A percentile compares a stretch with the other conserved stretches of the same genome.
phyloP scores from a whole-genome alignment of 2,113 vertebrate species.

The Strix uralensis region DNA sequence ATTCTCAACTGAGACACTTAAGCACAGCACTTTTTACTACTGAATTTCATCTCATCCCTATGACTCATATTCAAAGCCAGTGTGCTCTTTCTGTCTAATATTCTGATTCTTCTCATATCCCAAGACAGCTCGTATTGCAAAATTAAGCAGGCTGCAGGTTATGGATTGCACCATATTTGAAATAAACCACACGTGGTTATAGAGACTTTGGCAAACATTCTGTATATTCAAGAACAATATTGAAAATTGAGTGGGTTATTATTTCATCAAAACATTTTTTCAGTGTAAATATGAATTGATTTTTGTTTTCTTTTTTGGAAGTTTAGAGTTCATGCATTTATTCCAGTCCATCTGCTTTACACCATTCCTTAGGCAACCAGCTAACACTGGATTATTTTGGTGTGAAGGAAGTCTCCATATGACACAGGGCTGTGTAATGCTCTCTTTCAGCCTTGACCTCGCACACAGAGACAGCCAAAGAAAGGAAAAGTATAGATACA shows the following conservation, averaged over 20 bases:
- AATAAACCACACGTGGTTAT: neutral
- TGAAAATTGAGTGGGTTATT: neutral
- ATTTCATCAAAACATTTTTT: neutral
- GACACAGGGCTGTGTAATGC: neutral
- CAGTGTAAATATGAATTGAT: neutral
- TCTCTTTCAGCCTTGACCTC: neutral
- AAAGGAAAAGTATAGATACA: neutral
- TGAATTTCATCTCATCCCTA: neutral
- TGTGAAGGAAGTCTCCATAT: neutral
- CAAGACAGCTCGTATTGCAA: neutral
- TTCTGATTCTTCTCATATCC: neutral
- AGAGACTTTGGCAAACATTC: neutral
- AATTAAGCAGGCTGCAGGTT: conserved; percentile 11
- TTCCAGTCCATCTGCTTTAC: neutral
- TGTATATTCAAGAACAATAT: neutral
- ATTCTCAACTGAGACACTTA: neutral
- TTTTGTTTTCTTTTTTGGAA: neutral
- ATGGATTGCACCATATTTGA: neutral
- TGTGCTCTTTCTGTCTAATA: neutral
- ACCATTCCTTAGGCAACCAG: neutral
- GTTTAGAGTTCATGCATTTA: neutral
- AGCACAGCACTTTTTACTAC: neutral
- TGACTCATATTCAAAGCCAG: neutral
- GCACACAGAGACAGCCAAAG: neutral
- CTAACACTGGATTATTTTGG: neutral